Evolutionary conservation across 2,888 invertebrate genomes (phyloP), one percentile per base, ranked within the genome.

Genomic region (Physocephala rufipes): DNA sequence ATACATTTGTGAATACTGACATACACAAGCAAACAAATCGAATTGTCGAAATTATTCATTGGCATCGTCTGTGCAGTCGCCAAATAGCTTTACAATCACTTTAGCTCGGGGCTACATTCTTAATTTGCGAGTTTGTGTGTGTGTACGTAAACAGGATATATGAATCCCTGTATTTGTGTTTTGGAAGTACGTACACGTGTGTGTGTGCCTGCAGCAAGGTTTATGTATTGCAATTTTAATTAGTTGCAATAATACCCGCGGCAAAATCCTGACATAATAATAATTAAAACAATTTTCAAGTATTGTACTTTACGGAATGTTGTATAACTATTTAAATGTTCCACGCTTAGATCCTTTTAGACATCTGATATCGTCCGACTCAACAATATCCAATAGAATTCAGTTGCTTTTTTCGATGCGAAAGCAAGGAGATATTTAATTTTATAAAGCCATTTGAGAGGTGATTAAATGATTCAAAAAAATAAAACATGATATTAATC

Each of bases 181-280:
- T 13, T 7, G 58, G 24, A 12, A 26, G 24, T 24, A 26, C 16
- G 2, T 24, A 9, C 5, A 28, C 28, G 5, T 24, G 24, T 24
- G 58, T 12, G 2, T 24, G 26, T n/a, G 15, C 13, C 19, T 63
- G 36, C 7, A 61, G 4, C 61, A 53, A 21, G 16, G 45, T 47
- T 36, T 36, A 21, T 45, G 45, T 63, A 45, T 63, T n/a, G 26
- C 45, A 26, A 26, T 16, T 26, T 63, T 63, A 63, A 63, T 63
- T 63, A 63, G 47, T 24, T 24, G 24, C n/a, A 21, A 47, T 47
- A 47, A 21, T 47, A 47, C 63, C 47, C 24, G 15, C 24, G 47
- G 47, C 26, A 7, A 47, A 4, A 16, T 47, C 47, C 45, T 13
- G 63, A 16, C 47, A 45, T 15, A 0, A 47, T 24, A 47, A 26